Evolutionary conservation across 2,797 vertebrate genomes (phyloP).

Genomic region (Tiaroga cobitis): DNA sequence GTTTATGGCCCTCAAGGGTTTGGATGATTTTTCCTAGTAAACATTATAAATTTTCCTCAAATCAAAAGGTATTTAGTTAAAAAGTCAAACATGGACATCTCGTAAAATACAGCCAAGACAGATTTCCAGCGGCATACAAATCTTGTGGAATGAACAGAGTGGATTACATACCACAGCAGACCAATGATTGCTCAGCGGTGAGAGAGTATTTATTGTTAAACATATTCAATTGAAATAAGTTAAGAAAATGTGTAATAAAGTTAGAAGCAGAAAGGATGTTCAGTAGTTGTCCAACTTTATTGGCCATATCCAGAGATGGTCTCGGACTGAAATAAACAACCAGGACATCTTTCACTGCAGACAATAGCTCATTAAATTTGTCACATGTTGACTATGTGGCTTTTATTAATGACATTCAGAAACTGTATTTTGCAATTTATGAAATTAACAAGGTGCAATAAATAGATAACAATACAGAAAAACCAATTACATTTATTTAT

Average conservation of each 20-base stretch:
- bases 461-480: background rate
- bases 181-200: background rate
- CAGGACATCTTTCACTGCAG: background rate
- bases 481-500: too few species aligned
- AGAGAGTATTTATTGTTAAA: conserved; percentile 8
- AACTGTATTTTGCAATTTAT: background rate
- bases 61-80: background rate
- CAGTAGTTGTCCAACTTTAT: background rate
- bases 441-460: background rate
- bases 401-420: background rate
- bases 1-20: conserved; percentile 12
- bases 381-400: background rate
- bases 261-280: background rate
- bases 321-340: background rate
- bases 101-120: conserved; percentile 18
- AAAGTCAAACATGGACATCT: conserved; percentile 16
- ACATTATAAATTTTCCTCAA: conserved; percentile 34
- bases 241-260: background rate
- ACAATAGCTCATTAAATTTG: background rate
- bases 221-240: background rate
- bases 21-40: conserved; percentile 48
- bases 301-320: background rate
- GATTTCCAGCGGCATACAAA: background rate
- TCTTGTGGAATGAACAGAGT: background rate
- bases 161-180: background rate